These are phyloP conservation scores for Eudyptes chrysolophus DNA, from an alignment of 2,113 vertebrate species.

Conservation along the genomic window DNA sequence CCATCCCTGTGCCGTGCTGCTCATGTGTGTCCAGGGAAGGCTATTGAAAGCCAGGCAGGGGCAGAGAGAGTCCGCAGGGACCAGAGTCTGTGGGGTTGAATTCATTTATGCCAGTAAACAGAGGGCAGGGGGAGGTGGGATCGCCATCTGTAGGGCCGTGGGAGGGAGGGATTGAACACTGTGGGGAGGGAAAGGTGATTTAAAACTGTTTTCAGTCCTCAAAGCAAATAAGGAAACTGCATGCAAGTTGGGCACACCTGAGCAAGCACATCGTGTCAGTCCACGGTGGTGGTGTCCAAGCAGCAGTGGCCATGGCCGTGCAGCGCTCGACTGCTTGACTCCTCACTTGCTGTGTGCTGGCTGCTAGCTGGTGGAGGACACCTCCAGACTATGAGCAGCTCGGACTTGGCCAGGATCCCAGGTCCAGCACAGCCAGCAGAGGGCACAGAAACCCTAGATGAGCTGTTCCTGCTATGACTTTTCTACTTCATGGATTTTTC, in stretches of 20 bases:
- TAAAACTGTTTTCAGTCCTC: background rate
- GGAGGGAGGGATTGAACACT: background rate
- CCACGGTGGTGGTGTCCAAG: rapidly evolving
- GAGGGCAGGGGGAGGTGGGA: background rate
- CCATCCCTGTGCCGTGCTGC: background rate
- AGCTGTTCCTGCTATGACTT: background rate
- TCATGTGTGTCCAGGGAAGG: background rate
- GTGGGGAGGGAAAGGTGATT: background rate
- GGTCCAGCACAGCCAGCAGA: background rate
- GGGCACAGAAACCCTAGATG: background rate
- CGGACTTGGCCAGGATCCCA: background rate
- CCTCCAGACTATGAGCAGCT: background rate
- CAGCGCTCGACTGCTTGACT: background rate
- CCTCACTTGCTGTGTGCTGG: background rate
- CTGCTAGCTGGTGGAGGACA: background rate
- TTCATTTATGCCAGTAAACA: background rate
- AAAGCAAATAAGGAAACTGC: background rate
- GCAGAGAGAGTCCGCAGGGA: background rate
- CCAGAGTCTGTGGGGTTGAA: background rate
- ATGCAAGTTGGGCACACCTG: background rate
- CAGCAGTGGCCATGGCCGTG: rapidly evolving
- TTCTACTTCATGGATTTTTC: background rate
- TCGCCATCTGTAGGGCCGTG: background rate
- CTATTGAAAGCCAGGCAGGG: background rate
- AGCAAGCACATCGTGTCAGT: background rate